Conservation (phyloP, 2,113 vertebrate genomes). For the Sebastes fasciatus region DNA sequence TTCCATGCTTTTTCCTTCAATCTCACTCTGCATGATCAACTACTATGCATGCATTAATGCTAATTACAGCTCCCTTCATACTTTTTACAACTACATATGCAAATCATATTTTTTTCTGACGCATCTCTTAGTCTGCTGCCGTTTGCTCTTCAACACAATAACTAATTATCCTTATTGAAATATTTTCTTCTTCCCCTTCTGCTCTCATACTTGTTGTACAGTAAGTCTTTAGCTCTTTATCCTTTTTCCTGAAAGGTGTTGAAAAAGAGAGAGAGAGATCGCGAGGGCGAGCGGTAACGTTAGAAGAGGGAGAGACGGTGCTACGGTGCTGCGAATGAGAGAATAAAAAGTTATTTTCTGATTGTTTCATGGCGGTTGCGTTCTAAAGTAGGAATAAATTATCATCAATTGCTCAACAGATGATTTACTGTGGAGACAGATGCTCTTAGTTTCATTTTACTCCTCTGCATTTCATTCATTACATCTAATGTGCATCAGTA, state of each 20-base stretch:
- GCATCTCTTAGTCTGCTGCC: background rate
- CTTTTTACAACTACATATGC: background rate
- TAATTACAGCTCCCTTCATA: background rate
- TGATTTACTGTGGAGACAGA: too few species aligned
- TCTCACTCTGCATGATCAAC: conserved; percentile 34
- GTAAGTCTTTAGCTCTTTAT: background rate
- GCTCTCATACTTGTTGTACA: background rate
- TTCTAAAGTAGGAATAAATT: too few species aligned
- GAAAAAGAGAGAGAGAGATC: too few species aligned
- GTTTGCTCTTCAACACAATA: background rate
- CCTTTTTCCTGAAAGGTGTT: background rate
- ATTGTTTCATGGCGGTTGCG: too few species aligned
- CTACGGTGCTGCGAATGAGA: too few species aligned
- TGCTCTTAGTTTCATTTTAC: too few species aligned
- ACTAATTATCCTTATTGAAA: background rate
- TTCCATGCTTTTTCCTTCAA: conserved; percentile 25
- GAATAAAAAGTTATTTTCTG: too few species aligned
- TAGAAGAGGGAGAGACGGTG: too few species aligned
- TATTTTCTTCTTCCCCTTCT: background rate
- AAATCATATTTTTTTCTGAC: background rate
- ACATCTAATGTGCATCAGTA: too few species aligned
- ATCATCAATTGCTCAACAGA: too few species aligned
- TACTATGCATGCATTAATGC: background rate
- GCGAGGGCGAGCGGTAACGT: too few species aligned
- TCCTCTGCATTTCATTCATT: too few species aligned